Evolutionary conservation across 2,113 vertebrate species (phyloP), one percentile per base, ranked within the genome.

Genomic region (Cyanoliseus patagonus): DNA sequence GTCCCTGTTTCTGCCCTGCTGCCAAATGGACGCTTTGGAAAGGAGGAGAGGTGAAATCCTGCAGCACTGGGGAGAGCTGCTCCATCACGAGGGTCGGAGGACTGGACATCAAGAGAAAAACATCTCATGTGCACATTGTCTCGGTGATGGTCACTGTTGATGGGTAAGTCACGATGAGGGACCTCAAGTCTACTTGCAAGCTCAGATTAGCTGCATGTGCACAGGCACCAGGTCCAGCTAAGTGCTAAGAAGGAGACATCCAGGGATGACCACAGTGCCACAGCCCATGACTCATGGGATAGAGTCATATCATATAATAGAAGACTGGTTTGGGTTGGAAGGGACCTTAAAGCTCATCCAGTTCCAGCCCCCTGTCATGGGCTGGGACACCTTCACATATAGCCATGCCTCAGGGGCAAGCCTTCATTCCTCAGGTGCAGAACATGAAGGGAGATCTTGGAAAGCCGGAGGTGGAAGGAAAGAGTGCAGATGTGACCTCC

Each of bases 51-150:
- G 61, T 72, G 27, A 89, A 70, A n/a, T 55, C 19, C 9, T 73
- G 73, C 25, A 77, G 80, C 14, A 13, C 10, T 23, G 57, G 30
- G 33, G 23, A 61, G n/a, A 88, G 39, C 59, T 62, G 44, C 11
- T 39, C 23, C 33, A 10, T 18, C 57, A n/a, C 0, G 0, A 49
- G 28, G 28, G 23, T 0, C 2, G 14, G 42, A 41, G 20, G 28
- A 31, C 15, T 41, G 31, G 70, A 28, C 66, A 25, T 61, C 22
- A 25, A 18, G 22, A 51, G 49, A 51, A 51, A 51, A 51, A 5
- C 49, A 51, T 25, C 94, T 49, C 47, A 49, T 24, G 22, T 49
- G 47, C 47, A 24, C 47, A 24, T 24, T 49, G 47, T 24, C 47
- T 49, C 23, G 47, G 47, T 49, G 47, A 24, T 24, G 47, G 47